Evolutionary conservation across 2,888 invertebrate species (phyloP).

Genomic region (Perizoma flavofasciatum): DNA sequence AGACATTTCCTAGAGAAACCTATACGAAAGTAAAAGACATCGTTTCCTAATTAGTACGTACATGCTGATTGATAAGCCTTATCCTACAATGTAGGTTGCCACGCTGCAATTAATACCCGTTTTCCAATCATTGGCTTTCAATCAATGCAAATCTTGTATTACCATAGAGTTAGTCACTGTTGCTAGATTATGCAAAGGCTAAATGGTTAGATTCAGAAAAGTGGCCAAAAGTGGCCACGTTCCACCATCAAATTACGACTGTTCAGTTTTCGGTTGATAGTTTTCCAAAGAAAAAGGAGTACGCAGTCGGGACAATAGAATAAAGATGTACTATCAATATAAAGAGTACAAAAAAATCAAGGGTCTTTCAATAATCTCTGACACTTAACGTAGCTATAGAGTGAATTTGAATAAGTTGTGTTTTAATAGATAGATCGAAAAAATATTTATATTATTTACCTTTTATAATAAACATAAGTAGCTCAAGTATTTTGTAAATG

Average conservation of each 20-base stretch:
- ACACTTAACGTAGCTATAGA: too few species aligned
- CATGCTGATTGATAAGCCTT: conserved; percentile 30
- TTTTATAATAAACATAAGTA: too few species aligned
- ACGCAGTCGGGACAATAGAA: too few species aligned
- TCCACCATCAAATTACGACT: background rate
- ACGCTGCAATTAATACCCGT: conserved; percentile 34
- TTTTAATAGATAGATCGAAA: too few species aligned
- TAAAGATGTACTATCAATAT: too few species aligned
- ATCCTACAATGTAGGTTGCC: conserved; percentile 35
- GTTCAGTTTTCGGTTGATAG: background rate
- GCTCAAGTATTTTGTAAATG: too few species aligned
- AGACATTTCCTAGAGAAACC: conserved; percentile 28
- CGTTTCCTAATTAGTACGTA: conserved; percentile 30
- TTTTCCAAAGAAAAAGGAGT: too few species aligned
- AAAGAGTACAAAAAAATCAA: too few species aligned
- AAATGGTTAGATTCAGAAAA: conserved; percentile 1
- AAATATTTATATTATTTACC: too few species aligned
- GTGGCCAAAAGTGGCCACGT: background rate
- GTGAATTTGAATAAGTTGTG: too few species aligned
- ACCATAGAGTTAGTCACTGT: conserved; percentile 30
- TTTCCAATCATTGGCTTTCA: conserved; percentile 41
- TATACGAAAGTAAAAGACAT: conserved; percentile 20
- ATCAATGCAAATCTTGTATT: conserved; percentile 39
- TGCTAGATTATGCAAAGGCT: conserved; percentile 19
- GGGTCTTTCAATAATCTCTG: too few species aligned